Evolutionary conservation across 2,113 vertebrate genomes (phyloP), one percentile per base, ranked within the genome.

Genomic region (Python bivittatus): DNA sequence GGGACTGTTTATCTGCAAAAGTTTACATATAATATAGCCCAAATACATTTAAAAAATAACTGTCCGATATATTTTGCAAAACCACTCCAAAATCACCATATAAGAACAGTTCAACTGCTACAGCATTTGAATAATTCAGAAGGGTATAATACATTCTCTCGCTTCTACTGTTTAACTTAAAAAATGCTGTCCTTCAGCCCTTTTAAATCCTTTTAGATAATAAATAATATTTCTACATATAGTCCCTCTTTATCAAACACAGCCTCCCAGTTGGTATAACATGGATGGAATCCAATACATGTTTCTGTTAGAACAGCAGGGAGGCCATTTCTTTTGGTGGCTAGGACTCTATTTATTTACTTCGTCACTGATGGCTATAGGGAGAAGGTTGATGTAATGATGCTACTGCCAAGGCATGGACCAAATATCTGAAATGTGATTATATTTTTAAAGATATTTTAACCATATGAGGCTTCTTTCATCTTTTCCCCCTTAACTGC

Each of bases 1-100:
- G 29, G 52, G 52, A 29, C 27, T 29, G 38, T n/a, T 0, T 91
- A 11, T 92, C 17, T 94, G 58, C 91, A 90, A 91, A 94, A 88
- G 0, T 6, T 92, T 91, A 90, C 53, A 68, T 87, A 94, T 96
- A 94, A 29, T 0, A 0, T 29, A 57, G 38, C 2, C 11, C 86
- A 84, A 61, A 88, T 85, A 53, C 27, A 52, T 85, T 85, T 85
- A 29, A 85, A 85, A 85, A 85, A 29, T 25, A 85, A 85, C 7
- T 84, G 25, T 85, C 38, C 33, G 68, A 68, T 12, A 87, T 56
- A 87, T 57, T 57, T 57, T 57, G 53, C 1, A 87, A 87, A 87
- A 87, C 10, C 4, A 22, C 9, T 22, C 38, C 1, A 2, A 38
- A 68, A 90, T 38, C 20, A 33, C 9, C 6, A 79, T 25, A 7